A percentile compares a stretch with the other conserved stretches of the same genome.
Evolutionary conservation across 2,888 invertebrate species (phyloP).

Genomic region (Netelia fuscicornis): DNA sequence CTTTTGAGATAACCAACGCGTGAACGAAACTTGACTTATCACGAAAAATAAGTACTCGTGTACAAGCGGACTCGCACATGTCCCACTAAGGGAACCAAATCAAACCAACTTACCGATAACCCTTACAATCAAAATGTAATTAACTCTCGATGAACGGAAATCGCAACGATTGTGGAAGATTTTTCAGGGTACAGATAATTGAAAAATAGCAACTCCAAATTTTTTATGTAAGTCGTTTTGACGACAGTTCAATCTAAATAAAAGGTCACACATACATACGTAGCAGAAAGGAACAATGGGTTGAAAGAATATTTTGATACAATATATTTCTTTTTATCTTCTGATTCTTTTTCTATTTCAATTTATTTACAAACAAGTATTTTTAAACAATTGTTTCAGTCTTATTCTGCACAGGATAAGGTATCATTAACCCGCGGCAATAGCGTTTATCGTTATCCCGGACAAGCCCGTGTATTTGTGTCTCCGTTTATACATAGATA

Average conservation of each 20-base stretch:
- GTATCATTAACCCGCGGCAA: conserved; percentile 54
- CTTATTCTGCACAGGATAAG: conserved; percentile 81
- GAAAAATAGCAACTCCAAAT: too few relatives aligned
- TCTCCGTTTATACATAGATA: conserved; percentile 12
- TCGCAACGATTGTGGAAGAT: too few relatives aligned
- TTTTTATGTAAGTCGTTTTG: too few relatives aligned
- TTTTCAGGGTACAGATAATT: too few relatives aligned
- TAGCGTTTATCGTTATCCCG: conserved; percentile 32
- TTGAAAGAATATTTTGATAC: conserved; percentile 26
- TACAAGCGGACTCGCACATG: too few relatives aligned
- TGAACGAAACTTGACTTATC: background rate
- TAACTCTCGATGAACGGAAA: too few relatives aligned
- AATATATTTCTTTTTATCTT: conserved; percentile 48
- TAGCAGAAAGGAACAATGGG: background rate
- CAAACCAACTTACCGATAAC: too few relatives aligned
- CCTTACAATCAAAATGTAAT: too few relatives aligned
- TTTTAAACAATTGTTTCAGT: conserved; percentile 82
- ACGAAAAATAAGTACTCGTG: too few relatives aligned
- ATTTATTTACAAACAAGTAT: conserved; percentile 73
- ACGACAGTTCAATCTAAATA: too few relatives aligned
- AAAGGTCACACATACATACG: background rate
- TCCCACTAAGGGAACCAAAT: too few relatives aligned
- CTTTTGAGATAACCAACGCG: background rate
- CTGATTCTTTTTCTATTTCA: conserved; percentile 40
- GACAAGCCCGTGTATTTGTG: conserved; percentile 23